These are phyloP conservation scores for Tetragonula clypearis DNA, from an alignment of 1,140 invertebrate genomes.

Conservation along the genomic window DNA sequence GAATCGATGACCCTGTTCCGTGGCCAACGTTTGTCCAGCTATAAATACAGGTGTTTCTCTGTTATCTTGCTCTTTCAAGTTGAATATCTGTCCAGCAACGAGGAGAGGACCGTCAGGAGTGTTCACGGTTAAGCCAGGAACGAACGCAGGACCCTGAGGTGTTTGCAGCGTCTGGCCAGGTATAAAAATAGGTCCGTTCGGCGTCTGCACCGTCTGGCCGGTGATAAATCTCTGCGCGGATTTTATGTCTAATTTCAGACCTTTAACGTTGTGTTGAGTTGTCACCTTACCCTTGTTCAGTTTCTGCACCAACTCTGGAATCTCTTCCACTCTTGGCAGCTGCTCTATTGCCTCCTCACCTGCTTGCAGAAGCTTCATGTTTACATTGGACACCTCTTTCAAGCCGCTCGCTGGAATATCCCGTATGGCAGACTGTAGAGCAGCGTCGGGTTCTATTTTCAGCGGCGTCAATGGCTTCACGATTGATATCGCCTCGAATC, in stretches of 20 bases:
- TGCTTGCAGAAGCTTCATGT: constrained; percentile 82
- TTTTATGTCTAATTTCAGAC: constrained; percentile 85
- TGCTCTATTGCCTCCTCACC: constrained; percentile 80
- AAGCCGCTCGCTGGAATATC: constrained; percentile 82
- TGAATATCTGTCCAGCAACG: constrained; percentile 86
- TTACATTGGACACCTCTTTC: constrained; percentile 83
- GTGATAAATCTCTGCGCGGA: constrained; percentile 85
- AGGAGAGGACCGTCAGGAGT: constrained; percentile 86
- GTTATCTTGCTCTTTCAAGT: constrained; percentile 68
- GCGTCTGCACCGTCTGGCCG: constrained; percentile 87
- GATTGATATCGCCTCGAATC: constrained; percentile 85
- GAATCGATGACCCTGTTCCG: constrained; percentile 74
- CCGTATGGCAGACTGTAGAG: constrained; percentile 70
- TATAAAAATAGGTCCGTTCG: constrained; percentile 86
- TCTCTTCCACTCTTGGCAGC: constrained; percentile 85
- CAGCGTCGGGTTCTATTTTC: constrained; percentile 79
- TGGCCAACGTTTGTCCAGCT: constrained; percentile 80
- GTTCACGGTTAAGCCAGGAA: constrained; percentile 88
- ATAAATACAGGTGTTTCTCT: constrained; percentile 79
- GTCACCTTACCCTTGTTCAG: constrained; percentile 83
- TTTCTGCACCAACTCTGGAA: constrained; percentile 85
- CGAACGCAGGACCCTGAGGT: constrained; percentile 85
- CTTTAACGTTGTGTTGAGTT: constrained; percentile 84
- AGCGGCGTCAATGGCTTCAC: constrained; percentile 84
- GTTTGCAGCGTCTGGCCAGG: constrained; percentile 89